phyloP scores from a whole-genome alignment of 2,113 vertebrate genomes.

The Lota lota region DNA sequence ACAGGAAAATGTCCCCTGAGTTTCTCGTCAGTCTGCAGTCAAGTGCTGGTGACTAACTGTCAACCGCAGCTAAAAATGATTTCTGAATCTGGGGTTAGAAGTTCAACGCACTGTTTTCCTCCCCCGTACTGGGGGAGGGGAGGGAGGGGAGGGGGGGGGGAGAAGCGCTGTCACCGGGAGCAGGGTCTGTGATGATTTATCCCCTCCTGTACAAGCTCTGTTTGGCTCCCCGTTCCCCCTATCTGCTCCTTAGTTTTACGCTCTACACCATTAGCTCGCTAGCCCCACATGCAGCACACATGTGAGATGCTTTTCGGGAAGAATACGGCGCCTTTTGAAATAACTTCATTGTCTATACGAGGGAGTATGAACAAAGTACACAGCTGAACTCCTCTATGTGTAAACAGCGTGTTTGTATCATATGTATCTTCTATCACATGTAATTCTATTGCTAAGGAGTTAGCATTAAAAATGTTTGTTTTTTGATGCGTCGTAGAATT shows the following conservation, averaged over 20 bases:
- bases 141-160: constrained; percentile 9
- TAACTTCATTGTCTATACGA: constrained; percentile 33
- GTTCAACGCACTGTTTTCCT: constrained; percentile 65
- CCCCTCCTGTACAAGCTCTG: constrained; percentile 43
- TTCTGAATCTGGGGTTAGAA: constrained; percentile 66
- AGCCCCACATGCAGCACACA: constrained; percentile 49
- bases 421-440: too few species aligned
- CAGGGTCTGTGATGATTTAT: constrained; percentile 58
- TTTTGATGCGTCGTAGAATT: too few species aligned
- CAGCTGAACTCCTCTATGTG: too few species aligned
- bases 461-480: too few species aligned
- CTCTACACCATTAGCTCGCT: constrained; percentile 37
- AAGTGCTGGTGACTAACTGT: constrained; percentile 75
- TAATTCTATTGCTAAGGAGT: too few species aligned
- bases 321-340: constrained; percentile 20
- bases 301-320: constrained; percentile 33
- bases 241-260: constrained; percentile 48
- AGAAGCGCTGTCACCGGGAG: constrained; percentile 62
- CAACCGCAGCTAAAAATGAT: constrained; percentile 73
- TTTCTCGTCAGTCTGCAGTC: constrained; percentile 64
- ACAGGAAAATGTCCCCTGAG: constrained; percentile 71
- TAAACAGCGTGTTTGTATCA: too few species aligned
- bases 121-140: constrained; percentile 47
- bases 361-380: neutral
- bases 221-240: constrained; percentile 29